Evolutionary conservation across 2,113 vertebrate species (phyloP), one percentile per base, ranked within the genome.

Genomic region (Baryphthengus martii): DNA sequence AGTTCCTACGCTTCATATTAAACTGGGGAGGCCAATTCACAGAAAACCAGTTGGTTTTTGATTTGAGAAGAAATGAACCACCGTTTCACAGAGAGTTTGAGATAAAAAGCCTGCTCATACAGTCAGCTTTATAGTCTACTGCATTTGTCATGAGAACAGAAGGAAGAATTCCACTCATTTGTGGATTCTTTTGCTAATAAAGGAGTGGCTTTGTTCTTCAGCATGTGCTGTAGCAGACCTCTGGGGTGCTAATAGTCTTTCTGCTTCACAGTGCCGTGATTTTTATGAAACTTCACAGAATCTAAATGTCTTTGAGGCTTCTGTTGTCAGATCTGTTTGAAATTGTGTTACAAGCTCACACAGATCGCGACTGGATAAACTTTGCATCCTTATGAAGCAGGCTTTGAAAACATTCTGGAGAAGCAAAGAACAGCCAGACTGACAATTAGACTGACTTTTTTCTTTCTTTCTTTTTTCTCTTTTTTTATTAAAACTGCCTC

Each of bases 301-400:
- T 17, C 55, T 13, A 44, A 25, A 13, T 28, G 39, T 28, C 52
- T 59, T 45, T 66, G 58, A 85, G 44, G 44, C 19, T 66, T n/a
- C 44, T 33, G 39, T 52, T 72, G 50, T 52, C 73, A 85, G 16
- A 25, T 39, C 37, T 37, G 52, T 52, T 58, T 72, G 58, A 85
- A 72, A 25, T 12, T 12, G 68, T 25, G 31, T 66, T 72, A 31
- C 35, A 71, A 49, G 37, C 19, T 10, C 7, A 5, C 37, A 35
- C 21, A 37, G 26, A 33, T 63, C 4, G 0, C 1, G 2, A 44
- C n/a, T 18, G 17, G n/a, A n/a, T 37, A 33, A 37, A 18, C 52
- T 63, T n/a, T 39, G 37, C 28, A 18, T 66, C 28, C 44, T 13
- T 66, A 4, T 10, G 52, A 77, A 56, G 26, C 42, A 31, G 23